Evolutionary conservation across 2,113 vertebrate species (phyloP).

Genomic region (Cyprinodon tularosa): DNA sequence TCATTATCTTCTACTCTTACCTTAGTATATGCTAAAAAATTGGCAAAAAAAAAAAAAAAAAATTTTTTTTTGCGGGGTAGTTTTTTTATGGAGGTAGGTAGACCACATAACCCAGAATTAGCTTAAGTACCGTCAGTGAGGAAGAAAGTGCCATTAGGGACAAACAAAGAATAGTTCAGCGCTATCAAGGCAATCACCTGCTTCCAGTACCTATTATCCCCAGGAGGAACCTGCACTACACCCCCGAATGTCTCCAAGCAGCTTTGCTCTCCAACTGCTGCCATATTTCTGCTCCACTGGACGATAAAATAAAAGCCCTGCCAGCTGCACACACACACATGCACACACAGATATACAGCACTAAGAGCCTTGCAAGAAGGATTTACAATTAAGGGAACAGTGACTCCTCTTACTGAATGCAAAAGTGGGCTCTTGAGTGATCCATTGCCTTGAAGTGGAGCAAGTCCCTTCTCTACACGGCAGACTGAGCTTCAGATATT

Average conservation of each 20-base stretch:
- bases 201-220: conserved; percentile 63
- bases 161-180: conserved; percentile 50
- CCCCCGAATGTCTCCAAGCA: conserved; percentile 69
- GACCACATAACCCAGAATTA: conserved; percentile 16
- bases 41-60: neutral
- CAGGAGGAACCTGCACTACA: conserved; percentile 63
- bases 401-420: conserved; percentile 46
- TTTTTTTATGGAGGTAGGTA: conserved; percentile 5
- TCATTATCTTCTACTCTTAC: neutral
- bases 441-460: conserved; percentile 42
- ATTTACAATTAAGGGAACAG: conserved; percentile 66
- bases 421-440: conserved; percentile 54
- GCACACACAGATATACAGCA: conserved; percentile 29
- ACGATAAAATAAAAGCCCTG: conserved; percentile 76
- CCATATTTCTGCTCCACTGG: conserved; percentile 79
- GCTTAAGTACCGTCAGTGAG: conserved; percentile 15
- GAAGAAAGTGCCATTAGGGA: conserved; percentile 33
- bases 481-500: conserved; percentile 29
- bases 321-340: conserved; percentile 28
- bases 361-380: conserved; percentile 58
- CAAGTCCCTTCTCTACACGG: conserved; percentile 44
- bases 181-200: conserved; percentile 66
- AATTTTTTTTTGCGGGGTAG: conserved; percentile 2
- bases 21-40: neutral
- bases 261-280: conserved; percentile 66